Evolutionary conservation across 1,140 invertebrate species (phyloP).

Genomic region (Drosophila miranda): DNA sequence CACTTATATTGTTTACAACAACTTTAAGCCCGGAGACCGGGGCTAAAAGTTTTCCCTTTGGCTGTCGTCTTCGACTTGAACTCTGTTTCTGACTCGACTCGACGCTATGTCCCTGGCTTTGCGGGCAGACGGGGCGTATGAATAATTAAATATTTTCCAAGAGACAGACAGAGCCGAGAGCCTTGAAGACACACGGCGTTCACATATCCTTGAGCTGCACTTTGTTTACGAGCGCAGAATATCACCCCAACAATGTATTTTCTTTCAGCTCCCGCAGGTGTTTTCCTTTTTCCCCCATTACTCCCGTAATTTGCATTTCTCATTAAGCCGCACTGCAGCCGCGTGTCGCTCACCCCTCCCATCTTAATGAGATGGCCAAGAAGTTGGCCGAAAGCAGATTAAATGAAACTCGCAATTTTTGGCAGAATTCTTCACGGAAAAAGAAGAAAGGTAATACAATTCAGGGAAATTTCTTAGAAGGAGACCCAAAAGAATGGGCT

Average conservation of each 20-base stretch:
- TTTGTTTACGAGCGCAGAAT: constrained; percentile 57
- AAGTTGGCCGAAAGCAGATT: constrained; percentile 14
- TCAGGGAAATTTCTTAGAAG: too few relatives aligned
- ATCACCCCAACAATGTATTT: constrained; percentile 58
- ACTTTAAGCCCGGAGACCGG: constrained; percentile 33
- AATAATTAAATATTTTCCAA: constrained; percentile 71
- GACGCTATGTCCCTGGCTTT: constrained; percentile 41
- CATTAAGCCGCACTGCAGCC: constrained; percentile 40
- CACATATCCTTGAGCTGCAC: constrained; percentile 60
- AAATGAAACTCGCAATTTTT: too few relatives aligned
- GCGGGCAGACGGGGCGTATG: constrained; percentile 73
- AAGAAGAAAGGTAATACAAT: too few relatives aligned
- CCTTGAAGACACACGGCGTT: constrained; percentile 6
- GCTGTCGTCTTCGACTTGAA: constrained; percentile 27
- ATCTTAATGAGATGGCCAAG: constrained; percentile 17
- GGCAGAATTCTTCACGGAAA: too few relatives aligned
- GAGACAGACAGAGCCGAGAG: constrained; percentile 22
- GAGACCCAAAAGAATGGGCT: too few relatives aligned
- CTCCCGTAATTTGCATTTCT: constrained; percentile 74
- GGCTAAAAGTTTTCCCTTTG: constrained; percentile 54
- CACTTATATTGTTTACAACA: constrained; percentile 63
- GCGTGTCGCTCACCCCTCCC: background rate
- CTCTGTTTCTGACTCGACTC: constrained; percentile 28
- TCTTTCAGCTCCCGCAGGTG: constrained; percentile 56
- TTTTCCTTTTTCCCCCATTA: constrained; percentile 58